These are phyloP conservation scores for Taenioides sp. DNA, from an alignment of 2,797 vertebrate genomes.

Conservation along the genomic window DNA sequence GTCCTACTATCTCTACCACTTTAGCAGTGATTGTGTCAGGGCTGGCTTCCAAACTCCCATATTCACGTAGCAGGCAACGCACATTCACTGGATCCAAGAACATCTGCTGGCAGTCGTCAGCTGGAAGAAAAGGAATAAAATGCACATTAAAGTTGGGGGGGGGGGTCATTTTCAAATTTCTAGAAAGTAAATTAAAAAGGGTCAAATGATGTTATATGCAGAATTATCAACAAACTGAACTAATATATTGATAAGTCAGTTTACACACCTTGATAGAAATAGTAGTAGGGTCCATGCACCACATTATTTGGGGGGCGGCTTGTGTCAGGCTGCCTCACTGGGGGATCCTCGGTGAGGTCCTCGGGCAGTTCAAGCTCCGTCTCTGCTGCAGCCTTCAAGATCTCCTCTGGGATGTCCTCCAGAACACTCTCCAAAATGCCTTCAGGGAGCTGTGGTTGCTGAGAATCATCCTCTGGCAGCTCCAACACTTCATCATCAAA, in stretches of 20 bases:
- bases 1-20: slow-evolving; percentile 93
- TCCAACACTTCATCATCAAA: slow-evolving; percentile 89
- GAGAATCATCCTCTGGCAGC: slow-evolving; percentile 49
- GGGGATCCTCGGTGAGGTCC: slow-evolving; percentile 53
- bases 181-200: no score
- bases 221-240: neutral
- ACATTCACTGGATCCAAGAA: slow-evolving; percentile 96
- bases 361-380: slow-evolving; percentile 63
- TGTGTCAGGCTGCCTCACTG: slow-evolving; percentile 53
- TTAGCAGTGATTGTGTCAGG: slow-evolving; percentile 90
- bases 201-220: no score
- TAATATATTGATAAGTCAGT: neutral
- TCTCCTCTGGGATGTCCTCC: slow-evolving; percentile 60
- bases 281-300: slow-evolving; percentile 88
- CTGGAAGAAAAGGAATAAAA: slow-evolving; percentile 60
- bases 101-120: slow-evolving; percentile 96
- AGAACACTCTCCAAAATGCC: slow-evolving; percentile 65
- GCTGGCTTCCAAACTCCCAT: slow-evolving; percentile 92
- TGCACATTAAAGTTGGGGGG: neutral
- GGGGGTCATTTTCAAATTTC: no score
- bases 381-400: slow-evolving; percentile 17
- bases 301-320: slow-evolving; percentile 53
- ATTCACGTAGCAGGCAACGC: slow-evolving; percentile 91
- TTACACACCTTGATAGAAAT: slow-evolving; percentile 95
- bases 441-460: slow-evolving; percentile 55